These are phyloP conservation scores for Sebastes schlegelii DNA, from an alignment of 2,113 vertebrate genomes.

Conservation along the genomic window DNA sequence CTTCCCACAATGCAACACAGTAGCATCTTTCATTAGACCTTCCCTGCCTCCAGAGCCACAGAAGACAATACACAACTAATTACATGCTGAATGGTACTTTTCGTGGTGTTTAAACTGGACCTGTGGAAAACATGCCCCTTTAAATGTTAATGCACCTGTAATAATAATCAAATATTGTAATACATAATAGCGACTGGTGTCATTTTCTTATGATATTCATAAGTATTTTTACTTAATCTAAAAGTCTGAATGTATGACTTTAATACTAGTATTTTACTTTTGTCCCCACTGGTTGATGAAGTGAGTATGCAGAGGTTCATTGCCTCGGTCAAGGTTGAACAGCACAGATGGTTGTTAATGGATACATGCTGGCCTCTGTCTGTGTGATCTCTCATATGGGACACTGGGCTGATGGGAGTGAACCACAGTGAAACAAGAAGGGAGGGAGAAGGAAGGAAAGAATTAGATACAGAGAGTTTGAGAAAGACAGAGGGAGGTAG, in stretches of 20 bases:
- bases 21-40: no score
- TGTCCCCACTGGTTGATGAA: background rate
- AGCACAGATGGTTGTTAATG: constrained; percentile 27
- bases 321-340: constrained; percentile 42
- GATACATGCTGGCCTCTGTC: constrained; percentile 18
- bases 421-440: constrained; percentile 23
- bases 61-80: background rate
- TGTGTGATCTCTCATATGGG: constrained; percentile 2
- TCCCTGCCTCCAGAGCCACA: no score
- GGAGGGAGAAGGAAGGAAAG: constrained; percentile 15
- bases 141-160: background rate
- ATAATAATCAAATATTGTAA: background rate
- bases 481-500: constrained; percentile 13
- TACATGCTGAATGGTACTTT: background rate
- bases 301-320: constrained; percentile 7
- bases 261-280: background rate
- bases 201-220: background rate
- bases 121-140: background rate
- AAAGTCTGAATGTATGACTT: background rate
- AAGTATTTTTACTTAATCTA: background rate
- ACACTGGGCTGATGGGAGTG: constrained; percentile 38
- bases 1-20: no score
- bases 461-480: constrained; percentile 43
- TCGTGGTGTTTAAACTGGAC: background rate
- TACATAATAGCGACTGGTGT: no score